Evolutionary conservation across 2,113 vertebrate species (phyloP).

Genomic region (Carlito syrichta): DNA sequence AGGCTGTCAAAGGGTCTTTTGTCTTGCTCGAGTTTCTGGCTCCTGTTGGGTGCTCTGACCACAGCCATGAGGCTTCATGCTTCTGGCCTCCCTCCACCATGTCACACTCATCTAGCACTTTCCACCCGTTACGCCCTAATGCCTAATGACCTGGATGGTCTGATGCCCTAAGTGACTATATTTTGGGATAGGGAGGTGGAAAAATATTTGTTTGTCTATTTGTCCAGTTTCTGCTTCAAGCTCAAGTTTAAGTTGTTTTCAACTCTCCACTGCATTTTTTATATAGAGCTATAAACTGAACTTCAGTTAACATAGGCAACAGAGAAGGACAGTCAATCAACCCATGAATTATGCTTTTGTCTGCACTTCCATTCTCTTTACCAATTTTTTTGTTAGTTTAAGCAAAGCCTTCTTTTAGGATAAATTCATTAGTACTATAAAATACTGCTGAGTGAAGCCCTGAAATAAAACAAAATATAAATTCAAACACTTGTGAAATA

Average conservation of each 20-base stretch:
- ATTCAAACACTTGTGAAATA: neutral
- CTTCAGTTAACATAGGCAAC: neutral
- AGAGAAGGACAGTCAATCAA: slow-evolving; percentile 5
- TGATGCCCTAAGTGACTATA: slow-evolving; percentile 57
- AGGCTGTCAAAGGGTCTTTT: slow-evolving; percentile 60
- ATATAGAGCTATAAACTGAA: slow-evolving; percentile 16
- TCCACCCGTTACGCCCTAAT: neutral
- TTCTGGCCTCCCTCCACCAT: slow-evolving; percentile 48
- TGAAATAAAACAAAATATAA: neutral
- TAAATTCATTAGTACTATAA: neutral
- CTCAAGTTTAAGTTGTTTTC: slow-evolving; percentile 61
- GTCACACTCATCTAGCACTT: slow-evolving; percentile 51
- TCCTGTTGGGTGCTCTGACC: slow-evolving; percentile 48
- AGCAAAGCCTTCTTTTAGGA: slow-evolving; percentile 8
- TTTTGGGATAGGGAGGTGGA: slow-evolving; percentile 54
- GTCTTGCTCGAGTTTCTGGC: slow-evolving; percentile 67
- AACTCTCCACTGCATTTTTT: slow-evolving; percentile 32
- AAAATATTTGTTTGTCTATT: slow-evolving; percentile 64
- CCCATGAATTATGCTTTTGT: slow-evolving; percentile 36
- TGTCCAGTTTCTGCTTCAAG: slow-evolving; percentile 55
- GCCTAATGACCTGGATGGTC: slow-evolving; percentile 52
- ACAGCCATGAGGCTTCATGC: slow-evolving; percentile 29
- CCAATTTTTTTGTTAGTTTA: neutral
- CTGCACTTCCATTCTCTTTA: neutral
- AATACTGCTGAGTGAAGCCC: neutral